These are phyloP conservation scores for Antechinus flavipes DNA, from an alignment of 2,113 vertebrate genomes.

Conservation along the genomic window DNA sequence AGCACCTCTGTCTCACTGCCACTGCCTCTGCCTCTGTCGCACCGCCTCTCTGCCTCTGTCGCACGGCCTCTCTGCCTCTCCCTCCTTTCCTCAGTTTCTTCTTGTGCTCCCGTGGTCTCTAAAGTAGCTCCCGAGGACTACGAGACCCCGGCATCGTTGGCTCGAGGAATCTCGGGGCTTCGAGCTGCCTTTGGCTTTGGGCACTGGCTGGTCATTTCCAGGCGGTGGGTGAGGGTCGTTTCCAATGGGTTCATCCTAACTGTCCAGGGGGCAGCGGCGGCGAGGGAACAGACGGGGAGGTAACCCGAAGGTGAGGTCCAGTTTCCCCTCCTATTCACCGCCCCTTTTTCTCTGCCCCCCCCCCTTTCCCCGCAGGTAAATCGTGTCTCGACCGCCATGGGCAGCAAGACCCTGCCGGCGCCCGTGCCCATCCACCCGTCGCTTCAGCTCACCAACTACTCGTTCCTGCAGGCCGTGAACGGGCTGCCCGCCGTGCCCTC, in stretches of 20 bases:
- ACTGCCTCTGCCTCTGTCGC: not conserved
- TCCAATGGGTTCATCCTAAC: not conserved
- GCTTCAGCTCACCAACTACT: constrained; percentile 97
- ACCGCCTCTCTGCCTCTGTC: too few species aligned
- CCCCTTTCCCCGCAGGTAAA: constrained; percentile 74
- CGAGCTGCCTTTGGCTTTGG: not conserved
- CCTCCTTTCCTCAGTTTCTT: not conserved
- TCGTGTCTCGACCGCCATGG: constrained; percentile 85
- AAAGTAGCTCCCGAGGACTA: not conserved
- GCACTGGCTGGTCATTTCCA: not conserved
- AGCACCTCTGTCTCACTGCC: not conserved
- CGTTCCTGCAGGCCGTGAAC: constrained; percentile 94
- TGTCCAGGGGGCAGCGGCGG: not conserved
- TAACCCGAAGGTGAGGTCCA: not conserved
- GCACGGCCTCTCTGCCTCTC: too few species aligned
- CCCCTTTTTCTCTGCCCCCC: not conserved
- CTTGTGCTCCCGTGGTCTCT: not conserved
- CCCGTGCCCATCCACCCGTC: constrained; percentile 97
- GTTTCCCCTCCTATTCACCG: constrained; percentile 42
- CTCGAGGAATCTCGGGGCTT: not conserved
- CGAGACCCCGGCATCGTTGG: not conserved
- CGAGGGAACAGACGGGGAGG: not conserved
- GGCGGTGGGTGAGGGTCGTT: not conserved
- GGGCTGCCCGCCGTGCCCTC: constrained; percentile 92
- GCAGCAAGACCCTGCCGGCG: constrained; percentile 97